Conservation (phyloP, 2,797 vertebrate species). For the Acestrorhynchus altus region DNA sequence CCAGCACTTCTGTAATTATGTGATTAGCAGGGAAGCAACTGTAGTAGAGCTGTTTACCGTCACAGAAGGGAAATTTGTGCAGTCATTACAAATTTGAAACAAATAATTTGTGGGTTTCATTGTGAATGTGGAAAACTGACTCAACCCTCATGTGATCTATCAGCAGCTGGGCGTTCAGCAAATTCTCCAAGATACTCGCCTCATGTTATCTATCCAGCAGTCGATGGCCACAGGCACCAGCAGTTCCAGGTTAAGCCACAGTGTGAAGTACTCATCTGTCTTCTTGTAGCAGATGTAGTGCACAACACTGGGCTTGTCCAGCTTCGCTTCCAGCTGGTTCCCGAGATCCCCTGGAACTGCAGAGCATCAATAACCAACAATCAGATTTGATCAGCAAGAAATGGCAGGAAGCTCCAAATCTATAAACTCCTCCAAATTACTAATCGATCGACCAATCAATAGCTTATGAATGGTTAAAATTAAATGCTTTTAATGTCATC, state of each 20-base stretch:
- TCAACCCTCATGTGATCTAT: neutral
- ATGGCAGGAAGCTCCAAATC: no score
- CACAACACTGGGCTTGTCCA: constrained; percentile 94
- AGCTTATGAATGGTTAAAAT: no score
- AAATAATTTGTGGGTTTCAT: neutral
- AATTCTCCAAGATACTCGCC: constrained; percentile 71
- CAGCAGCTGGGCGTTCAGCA: neutral
- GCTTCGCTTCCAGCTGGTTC: constrained; percentile 95
- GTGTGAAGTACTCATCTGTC: constrained; percentile 91
- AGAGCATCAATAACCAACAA: neutral
- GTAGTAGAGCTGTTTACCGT: no score
- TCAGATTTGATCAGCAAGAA: no score
- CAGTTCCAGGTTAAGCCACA: constrained; percentile 96
- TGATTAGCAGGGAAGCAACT: no score
- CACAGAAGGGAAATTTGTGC: no score
- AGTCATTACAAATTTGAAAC: no score
- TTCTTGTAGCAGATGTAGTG: constrained; percentile 97
- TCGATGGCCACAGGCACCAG: constrained; percentile 94
- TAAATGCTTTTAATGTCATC: no score
- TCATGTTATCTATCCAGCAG: constrained; percentile 99
- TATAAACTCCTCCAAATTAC: no score
- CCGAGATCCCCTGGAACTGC: constrained; percentile 96
- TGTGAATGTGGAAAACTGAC: neutral
- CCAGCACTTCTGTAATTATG: no score
- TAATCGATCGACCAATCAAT: no score